Evolutionary conservation across 2,888 invertebrate genomes (phyloP).

Genomic region (Drosophila barbarae): DNA sequence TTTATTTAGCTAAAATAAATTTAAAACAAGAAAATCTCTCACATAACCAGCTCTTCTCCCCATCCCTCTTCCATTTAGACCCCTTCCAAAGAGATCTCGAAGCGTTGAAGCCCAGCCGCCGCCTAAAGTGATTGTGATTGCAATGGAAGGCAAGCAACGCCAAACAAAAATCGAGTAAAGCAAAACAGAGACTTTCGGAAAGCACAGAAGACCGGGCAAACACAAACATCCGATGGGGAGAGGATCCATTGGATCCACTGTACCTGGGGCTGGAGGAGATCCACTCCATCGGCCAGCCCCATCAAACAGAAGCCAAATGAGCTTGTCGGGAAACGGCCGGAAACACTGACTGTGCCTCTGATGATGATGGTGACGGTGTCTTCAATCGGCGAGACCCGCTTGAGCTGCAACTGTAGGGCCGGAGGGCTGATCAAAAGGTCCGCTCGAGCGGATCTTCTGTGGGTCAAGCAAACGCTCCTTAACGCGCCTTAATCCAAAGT

Average conservation of each 20-base stretch:
- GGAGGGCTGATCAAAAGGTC: constrained; percentile 59
- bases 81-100: constrained; percentile 6
- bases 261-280: not conserved
- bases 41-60: not conserved
- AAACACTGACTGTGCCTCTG: constrained; percentile 37
- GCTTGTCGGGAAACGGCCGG: constrained; percentile 62
- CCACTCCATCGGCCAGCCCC: constrained; percentile 18
- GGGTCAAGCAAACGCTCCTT: constrained; percentile 65
- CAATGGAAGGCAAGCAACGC: constrained; percentile 52
- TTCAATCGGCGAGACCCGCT: constrained; percentile 61
- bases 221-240: constrained; percentile 65
- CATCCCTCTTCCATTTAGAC: not conserved
- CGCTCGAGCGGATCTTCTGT: constrained; percentile 54
- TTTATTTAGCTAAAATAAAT: not conserved
- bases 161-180: constrained; percentile 27
- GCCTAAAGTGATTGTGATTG: constrained; percentile 61
- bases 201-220: constrained; percentile 61
- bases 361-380: constrained; percentile 33
- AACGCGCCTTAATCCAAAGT: constrained; percentile 66
- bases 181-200: constrained; percentile 45
- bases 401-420: constrained; percentile 67
- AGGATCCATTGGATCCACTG: constrained; percentile 10
- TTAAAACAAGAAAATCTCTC: not conserved
- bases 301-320: constrained; percentile 73
- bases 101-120: constrained; percentile 47